Percentiles rank a stretch among this genome's conserved stretches.
These are phyloP conservation scores for Thera britannica DNA, from an alignment of 2,888 invertebrate species.

Conservation along the genomic window DNA sequence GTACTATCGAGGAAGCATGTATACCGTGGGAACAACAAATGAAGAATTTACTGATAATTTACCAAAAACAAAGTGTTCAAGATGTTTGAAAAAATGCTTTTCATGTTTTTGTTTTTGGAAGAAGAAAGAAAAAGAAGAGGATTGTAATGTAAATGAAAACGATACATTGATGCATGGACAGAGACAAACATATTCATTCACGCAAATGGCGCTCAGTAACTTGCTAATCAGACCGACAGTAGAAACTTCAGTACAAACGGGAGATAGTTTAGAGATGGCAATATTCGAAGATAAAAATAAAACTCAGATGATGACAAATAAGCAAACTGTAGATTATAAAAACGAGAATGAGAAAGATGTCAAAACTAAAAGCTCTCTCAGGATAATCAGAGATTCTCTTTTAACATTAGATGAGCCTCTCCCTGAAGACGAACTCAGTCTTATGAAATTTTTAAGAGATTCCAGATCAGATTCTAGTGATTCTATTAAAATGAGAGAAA, in stretches of 20 bases:
- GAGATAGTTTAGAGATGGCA: conserved; percentile 61
- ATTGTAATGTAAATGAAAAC: conserved; percentile 7
- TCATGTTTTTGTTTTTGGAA: conserved; percentile 42
- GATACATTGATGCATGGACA: conserved; percentile 8
- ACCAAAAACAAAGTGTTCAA: conserved; percentile 24
- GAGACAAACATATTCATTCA: conserved; percentile 56
- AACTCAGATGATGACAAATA: conserved; percentile 9
- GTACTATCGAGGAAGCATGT: conserved; percentile 45
- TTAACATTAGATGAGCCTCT: conserved; percentile 34
- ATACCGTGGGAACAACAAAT: conserved; percentile 39
- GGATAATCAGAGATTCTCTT: conserved; percentile 26
- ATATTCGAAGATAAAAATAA: conserved; percentile 10
- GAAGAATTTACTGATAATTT: conserved; percentile 7
- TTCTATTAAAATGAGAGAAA: conserved; percentile 26
- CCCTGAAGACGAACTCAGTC: conserved; percentile 54
- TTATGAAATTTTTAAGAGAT: conserved; percentile 58
- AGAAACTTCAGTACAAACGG: conserved; percentile 67
- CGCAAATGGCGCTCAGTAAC: conserved; percentile 62
- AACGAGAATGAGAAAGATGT: not conserved
- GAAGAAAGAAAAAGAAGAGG: conserved; percentile 35
- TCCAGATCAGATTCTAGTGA: conserved; percentile 45
- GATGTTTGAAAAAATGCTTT: conserved; percentile 32
- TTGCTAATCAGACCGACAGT: conserved; percentile 37
- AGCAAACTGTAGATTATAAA: not conserved
- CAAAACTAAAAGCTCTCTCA: conserved; percentile 8